phyloP scores from a whole-genome alignment of 2,888 invertebrate genomes.

The Caenorhabditis sp. region DNA sequence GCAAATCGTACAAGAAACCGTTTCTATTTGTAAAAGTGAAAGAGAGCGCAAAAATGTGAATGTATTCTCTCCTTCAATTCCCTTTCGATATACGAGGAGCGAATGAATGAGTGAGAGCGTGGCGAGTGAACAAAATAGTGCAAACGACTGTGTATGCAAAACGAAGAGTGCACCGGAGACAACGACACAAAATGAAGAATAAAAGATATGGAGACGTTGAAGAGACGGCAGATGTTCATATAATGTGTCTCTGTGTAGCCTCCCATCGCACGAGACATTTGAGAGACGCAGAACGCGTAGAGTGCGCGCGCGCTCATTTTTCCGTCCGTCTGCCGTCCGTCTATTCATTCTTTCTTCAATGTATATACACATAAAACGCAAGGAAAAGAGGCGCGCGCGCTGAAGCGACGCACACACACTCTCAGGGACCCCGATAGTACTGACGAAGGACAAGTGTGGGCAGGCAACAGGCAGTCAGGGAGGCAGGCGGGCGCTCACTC shows the following conservation, averaged over 20 bases:
- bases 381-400: background rate
- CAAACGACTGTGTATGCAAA: constrained; percentile 25
- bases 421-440: background rate
- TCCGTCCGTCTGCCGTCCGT: background rate
- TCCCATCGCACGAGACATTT: background rate
- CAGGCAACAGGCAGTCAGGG: background rate
- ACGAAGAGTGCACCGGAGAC: constrained; percentile 8
- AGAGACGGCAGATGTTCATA: constrained; percentile 11
- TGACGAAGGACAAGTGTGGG: too few species aligned
- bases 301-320: constrained; percentile 1
- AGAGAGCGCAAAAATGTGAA: constrained; percentile 13
- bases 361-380: background rate
- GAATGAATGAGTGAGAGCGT: constrained; percentile 6
- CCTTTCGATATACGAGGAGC: constrained; percentile 10
- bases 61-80: constrained; percentile 7
- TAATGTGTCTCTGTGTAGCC: too few species aligned
- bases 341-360: background rate
- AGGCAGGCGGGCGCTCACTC: constrained; percentile 1
- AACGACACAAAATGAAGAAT: background rate
- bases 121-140: constrained; percentile 16
- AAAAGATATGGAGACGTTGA: background rate
- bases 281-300: background rate
- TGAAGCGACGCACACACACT: background rate
- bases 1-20: constrained; percentile 39
- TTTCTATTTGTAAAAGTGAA: constrained; percentile 30